Percentiles rank a stretch among this genome's conserved stretches.
Conservation (phyloP, 2,888 invertebrate genomes). For the Diarsia rubi region DNA sequence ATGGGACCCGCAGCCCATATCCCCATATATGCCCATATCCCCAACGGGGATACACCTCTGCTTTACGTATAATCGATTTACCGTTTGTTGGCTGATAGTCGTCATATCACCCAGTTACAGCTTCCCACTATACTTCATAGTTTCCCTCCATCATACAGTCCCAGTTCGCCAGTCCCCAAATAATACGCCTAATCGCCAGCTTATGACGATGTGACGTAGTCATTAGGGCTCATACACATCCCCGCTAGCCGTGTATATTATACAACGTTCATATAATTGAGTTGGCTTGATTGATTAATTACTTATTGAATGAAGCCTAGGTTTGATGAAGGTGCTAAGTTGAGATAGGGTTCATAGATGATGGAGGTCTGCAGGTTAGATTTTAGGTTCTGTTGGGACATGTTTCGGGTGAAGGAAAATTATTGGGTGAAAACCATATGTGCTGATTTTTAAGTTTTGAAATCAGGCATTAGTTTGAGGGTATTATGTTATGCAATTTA, state of each 20-base stretch:
- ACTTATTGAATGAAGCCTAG: conserved; percentile 31
- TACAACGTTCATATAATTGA: conserved; percentile 16
- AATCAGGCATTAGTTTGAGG: not conserved
- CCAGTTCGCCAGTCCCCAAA: not conserved
- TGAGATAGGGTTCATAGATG: conserved; percentile 22
- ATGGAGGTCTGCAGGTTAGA: not conserved
- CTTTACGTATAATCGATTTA: no score
- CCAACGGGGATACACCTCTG: no score
- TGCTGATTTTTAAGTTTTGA: no score
- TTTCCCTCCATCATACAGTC: not conserved
- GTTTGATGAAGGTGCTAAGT: conserved; percentile 36
- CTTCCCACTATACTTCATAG: not conserved
- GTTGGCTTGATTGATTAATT: conserved; percentile 44
- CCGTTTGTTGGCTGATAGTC: not conserved
- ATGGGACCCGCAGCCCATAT: no score
- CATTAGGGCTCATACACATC: conserved; percentile 25
- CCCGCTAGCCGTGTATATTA: not conserved
- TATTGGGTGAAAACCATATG: no score
- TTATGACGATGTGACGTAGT: conserved; percentile 17
- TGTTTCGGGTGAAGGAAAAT: not conserved
- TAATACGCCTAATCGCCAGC: conserved; percentile 3
- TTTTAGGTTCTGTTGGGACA: not conserved
- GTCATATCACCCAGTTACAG: not conserved
- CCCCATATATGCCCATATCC: no score
- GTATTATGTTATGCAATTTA: no score